A percentile compares a stretch with the other conserved stretches of the same genome.
These are phyloP conservation scores for Petrolisthes manimaculis DNA, from an alignment of 2,888 invertebrate genomes.

Conservation along the genomic window DNA sequence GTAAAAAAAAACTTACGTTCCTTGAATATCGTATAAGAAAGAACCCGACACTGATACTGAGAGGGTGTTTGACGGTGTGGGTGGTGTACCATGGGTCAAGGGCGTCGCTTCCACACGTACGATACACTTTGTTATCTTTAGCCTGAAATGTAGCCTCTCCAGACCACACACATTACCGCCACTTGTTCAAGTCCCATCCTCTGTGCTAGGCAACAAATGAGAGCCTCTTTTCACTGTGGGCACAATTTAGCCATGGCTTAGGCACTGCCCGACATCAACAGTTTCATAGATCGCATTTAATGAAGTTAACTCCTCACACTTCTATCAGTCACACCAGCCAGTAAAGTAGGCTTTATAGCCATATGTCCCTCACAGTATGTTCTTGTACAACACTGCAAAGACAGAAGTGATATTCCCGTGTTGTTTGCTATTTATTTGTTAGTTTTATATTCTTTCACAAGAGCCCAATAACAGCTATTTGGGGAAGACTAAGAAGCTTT, in stretches of 20 bases:
- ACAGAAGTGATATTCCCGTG: not conserved
- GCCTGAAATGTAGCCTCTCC: not conserved
- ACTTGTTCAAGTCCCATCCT: not conserved
- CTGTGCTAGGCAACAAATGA: not conserved
- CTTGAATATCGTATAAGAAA: not conserved
- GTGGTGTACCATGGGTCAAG: not conserved
- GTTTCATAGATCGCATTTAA: not conserved
- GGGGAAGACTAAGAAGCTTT: too few relatives aligned
- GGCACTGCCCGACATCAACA: not conserved
- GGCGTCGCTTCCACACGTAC: not conserved
- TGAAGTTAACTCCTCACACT: not conserved
- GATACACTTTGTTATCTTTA: not conserved
- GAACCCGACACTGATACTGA: not conserved
- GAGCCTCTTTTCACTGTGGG: not conserved
- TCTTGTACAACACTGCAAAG: not conserved
- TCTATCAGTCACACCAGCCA: not conserved
- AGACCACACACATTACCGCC: not conserved
- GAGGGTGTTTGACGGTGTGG: not conserved
- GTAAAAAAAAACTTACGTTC: not conserved
- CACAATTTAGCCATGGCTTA: not conserved
- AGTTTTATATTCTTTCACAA: not conserved
- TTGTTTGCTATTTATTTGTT: not conserved
- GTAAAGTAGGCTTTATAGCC: not conserved
- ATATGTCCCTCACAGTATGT: not conserved
- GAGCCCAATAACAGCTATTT: too few relatives aligned